phyloP scores from a whole-genome alignment of 2,113 vertebrate genomes.

The Morone saxatilis region DNA sequence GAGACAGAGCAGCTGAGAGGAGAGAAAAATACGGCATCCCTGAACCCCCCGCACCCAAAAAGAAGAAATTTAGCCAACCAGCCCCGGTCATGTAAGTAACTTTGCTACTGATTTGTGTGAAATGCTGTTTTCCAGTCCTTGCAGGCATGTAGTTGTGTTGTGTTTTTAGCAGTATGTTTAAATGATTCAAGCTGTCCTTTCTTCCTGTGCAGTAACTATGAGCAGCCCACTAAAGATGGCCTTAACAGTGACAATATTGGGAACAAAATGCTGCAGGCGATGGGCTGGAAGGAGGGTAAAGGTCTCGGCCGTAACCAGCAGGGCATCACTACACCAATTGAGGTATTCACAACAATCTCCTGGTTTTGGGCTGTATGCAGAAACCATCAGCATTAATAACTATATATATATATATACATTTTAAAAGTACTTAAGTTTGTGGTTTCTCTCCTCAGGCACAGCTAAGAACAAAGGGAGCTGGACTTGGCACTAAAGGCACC shows the following conservation, averaged over 20 bases:
- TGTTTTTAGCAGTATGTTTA: background rate
- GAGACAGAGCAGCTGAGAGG: slow-evolving; percentile 96
- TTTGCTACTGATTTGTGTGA: background rate
- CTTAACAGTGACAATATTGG: slow-evolving; percentile 98
- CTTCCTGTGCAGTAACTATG: slow-evolving; percentile 89
- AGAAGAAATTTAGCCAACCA: slow-evolving; percentile 94
- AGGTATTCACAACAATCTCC: slow-evolving; percentile 81
- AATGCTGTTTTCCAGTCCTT: background rate
- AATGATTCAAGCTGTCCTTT: background rate
- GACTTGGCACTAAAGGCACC: slow-evolving; percentile 95
- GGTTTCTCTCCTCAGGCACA: slow-evolving; percentile 87
- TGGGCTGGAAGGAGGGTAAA: slow-evolving; percentile 99
- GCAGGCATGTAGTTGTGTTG: background rate
- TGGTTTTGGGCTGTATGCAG: background rate
- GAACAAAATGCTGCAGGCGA: slow-evolving; percentile 99
- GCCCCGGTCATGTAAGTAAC: slow-evolving; percentile 88
- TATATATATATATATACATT: background rate
- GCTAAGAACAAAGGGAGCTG: slow-evolving; percentile 94
- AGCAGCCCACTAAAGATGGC: slow-evolving; percentile 98
- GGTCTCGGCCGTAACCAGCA: slow-evolving; percentile 97
- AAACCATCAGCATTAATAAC: background rate
- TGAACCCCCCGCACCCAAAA: slow-evolving; percentile 95
- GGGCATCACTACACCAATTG: slow-evolving; percentile 96
- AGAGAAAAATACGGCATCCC: slow-evolving; percentile 98
- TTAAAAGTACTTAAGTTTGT: background rate